These are phyloP conservation scores for Phlogophora meticulosa DNA, from an alignment of 2,888 invertebrate species.

Conservation along the genomic window DNA sequence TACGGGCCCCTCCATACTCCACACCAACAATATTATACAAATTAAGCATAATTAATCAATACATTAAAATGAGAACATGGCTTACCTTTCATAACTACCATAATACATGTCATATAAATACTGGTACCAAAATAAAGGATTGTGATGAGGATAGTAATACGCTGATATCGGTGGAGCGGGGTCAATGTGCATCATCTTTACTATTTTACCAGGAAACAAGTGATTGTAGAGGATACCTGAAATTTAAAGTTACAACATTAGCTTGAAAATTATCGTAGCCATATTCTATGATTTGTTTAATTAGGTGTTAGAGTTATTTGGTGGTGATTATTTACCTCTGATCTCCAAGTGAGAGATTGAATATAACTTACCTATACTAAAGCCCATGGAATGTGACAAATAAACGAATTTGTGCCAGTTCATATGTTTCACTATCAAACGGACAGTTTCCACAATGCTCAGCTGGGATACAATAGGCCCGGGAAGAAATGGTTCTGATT, in stretches of 20 bases:
- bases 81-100: slow-evolving; percentile 75
- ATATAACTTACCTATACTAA: slow-evolving; percentile 67
- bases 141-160: slow-evolving; percentile 69
- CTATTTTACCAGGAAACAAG: slow-evolving; percentile 87
- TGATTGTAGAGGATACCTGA: slow-evolving; percentile 79
- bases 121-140: slow-evolving; percentile 65
- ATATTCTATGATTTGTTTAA: neutral
- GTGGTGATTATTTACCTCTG: no score
- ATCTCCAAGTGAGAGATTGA: neutral
- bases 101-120: slow-evolving; percentile 74
- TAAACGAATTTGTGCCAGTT: slow-evolving; percentile 73
- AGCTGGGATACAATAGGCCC: slow-evolving; percentile 66
- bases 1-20: no score
- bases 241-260: slow-evolving; percentile 44
- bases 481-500: slow-evolving; percentile 87
- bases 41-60: neutral
- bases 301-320: no score
- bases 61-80: neutral
- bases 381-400: slow-evolving; percentile 77
- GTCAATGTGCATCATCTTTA: slow-evolving; percentile 83
- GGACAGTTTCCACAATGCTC: slow-evolving; percentile 60
- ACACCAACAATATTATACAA: no score
- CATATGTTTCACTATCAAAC: slow-evolving; percentile 71
- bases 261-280: neutral
- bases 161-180: slow-evolving; percentile 65